Evolutionary conservation across 2,113 vertebrate species (phyloP).

Genomic region (Neomonachus schauinslandi): DNA sequence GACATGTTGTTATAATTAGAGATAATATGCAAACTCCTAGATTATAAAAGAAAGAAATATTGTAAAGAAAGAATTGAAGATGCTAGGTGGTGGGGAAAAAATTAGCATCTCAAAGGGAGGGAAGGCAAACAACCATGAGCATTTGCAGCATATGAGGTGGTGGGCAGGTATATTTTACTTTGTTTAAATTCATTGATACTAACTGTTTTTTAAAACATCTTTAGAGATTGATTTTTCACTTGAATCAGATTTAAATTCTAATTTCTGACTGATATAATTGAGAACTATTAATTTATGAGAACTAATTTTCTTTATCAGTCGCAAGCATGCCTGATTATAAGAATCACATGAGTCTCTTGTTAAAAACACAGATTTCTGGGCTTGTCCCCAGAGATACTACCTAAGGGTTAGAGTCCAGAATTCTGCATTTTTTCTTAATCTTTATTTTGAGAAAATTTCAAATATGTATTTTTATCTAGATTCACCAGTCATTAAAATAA

Average conservation of each 20-base stretch:
- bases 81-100: neutral
- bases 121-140: neutral
- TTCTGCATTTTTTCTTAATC: neutral
- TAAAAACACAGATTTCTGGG: neutral
- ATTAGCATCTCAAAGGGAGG: neutral
- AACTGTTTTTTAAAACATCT: neutral
- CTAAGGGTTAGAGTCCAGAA: neutral
- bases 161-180: neutral
- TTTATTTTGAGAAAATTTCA: neutral
- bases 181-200: neutral
- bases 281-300: neutral
- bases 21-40: neutral
- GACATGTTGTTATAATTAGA: neutral
- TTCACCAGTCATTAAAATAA: neutral
- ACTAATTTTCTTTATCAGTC: neutral
- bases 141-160: neutral
- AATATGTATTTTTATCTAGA: neutral
- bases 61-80: neutral
- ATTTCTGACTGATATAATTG: neutral
- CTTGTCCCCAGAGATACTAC: neutral
- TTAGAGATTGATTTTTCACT: neutral
- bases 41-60: neutral
- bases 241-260: neutral
- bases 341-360: neutral
- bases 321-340: neutral